Base-by-base conservation (phyloP, 2,113 vertebrate genomes). In the Noctilio leporinus region DNA sequence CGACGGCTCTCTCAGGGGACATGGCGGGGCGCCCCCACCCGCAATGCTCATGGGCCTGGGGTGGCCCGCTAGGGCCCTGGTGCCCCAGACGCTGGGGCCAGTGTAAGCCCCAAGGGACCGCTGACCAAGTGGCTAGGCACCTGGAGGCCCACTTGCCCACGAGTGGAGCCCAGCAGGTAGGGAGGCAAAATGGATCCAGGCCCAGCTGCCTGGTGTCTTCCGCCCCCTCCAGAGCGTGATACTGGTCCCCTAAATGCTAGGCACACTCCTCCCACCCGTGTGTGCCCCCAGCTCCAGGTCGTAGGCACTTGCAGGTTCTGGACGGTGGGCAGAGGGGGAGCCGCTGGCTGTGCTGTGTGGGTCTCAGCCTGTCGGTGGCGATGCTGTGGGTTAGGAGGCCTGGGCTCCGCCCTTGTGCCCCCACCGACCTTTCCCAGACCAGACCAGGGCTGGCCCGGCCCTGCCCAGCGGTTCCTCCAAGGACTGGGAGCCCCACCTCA, bases 1-100 rank as follows among this genome's bases (percentile, higher is more conserved):
- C 14, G 17, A 28, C 30, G 14, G 51, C 2, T 28, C 53, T n/a
- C 30, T 69, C n/a, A 0, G 4, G 57, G 47, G 9, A 16, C 1
- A 0, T 7, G 0, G 9, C 0, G 22, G 40, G 1, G 3, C 35
- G 11, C 6, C n/a, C 7, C 2, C 9, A 16, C 15, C 80, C 9
- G 1, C 0, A 1, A 20, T 0, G 5, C 47, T 4, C 0, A 7
- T 1, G n/a, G 53, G 35, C 19, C 5, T 38, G 3, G 16, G 62
- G 10, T 47, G 76, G 2, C 62, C 40, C 11, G 7, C 19, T 28
- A 35, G 49, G 51, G 11, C n/a, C n/a, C n/a, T n/a, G n/a, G n/a
- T n/a, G n/a, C n/a, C n/a, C n/a, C n/a, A n/a, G n/a, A n/a, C n/a
- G n/a, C n/a, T n/a, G n/a, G n/a, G n/a, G n/a, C n/a, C n/a, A 30